phyloP scores from a whole-genome alignment of 2,797 vertebrate genomes.

The Catostomus latipinnis region DNA sequence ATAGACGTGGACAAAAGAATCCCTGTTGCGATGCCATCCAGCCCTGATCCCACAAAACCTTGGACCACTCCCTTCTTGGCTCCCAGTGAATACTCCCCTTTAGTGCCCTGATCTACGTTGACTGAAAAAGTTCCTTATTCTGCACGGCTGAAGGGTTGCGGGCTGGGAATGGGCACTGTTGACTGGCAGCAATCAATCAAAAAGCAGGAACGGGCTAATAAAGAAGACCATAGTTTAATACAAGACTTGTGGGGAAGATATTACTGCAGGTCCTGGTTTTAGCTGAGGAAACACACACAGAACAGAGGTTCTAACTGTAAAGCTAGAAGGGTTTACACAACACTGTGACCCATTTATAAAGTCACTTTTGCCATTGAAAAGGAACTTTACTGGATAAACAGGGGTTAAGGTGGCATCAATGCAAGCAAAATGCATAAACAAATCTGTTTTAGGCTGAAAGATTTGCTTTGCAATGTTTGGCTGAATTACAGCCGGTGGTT shows the following conservation, averaged over 20 bases:
- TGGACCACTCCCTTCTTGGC: constrained; percentile 89
- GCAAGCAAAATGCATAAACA: constrained; percentile 15
- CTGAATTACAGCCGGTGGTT: constrained; percentile 37
- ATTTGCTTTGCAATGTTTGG: constrained; percentile 5
- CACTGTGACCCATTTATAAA: constrained; percentile 58
- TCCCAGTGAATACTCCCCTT: constrained; percentile 92
- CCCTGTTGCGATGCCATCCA: constrained; percentile 90
- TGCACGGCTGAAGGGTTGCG: constrained; percentile 80
- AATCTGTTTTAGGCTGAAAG: constrained; percentile 5
- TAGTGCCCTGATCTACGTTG: constrained; percentile 86
- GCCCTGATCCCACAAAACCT: constrained; percentile 83
- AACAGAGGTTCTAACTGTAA: constrained; percentile 57
- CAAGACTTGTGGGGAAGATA: constrained; percentile 71
- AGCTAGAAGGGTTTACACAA: constrained; percentile 74
- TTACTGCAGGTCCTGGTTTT: constrained; percentile 68
- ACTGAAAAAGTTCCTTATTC: constrained; percentile 87
- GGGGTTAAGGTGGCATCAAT: neutral
- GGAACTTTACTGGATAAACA: constrained; percentile 44
- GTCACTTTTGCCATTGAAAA: constrained; percentile 9
- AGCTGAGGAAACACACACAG: constrained; percentile 60
- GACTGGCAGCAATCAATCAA: constrained; percentile 98
- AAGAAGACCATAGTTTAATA: constrained; percentile 78
- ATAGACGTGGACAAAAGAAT: constrained; percentile 89
- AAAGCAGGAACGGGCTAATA: constrained; percentile 79
- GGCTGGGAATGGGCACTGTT: constrained; percentile 85